A percentile compares a stretch with the other conserved stretches of the same genome.
Conservation (phyloP, 2,797 vertebrate genomes). For the Aldrovandia affinis region DNA sequence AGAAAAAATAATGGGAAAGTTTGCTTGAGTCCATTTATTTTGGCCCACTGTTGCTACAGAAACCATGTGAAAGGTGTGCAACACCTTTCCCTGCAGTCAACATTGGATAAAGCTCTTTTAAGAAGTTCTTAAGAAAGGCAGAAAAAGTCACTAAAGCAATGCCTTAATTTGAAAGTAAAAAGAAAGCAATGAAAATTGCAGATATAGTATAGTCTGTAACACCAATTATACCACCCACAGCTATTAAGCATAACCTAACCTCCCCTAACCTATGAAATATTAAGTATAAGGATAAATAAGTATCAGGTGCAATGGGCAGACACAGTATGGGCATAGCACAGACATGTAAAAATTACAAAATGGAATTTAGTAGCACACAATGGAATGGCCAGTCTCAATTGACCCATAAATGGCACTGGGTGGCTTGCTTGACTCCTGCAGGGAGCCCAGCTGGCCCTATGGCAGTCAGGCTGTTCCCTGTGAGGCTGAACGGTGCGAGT, state of each 20-base stretch:
- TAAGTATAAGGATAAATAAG: neutral
- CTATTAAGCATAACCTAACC: neutral
- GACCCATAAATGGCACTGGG: neutral
- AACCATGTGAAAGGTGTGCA: neutral
- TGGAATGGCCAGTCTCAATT: neutral
- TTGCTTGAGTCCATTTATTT: neutral
- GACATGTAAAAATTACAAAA: neutral
- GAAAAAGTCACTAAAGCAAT: neutral
- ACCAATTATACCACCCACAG: neutral
- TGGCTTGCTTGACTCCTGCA: neutral
- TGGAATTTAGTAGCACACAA: neutral
- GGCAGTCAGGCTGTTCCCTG: neutral
- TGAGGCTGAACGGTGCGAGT: neutral
- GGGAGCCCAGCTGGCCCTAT: neutral
- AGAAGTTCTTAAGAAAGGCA: neutral
- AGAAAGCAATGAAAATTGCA: neutral
- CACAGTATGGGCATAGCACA: neutral
- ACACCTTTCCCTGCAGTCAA: slow-evolving; percentile 9
- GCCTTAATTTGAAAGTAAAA: neutral
- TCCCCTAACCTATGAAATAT: neutral
- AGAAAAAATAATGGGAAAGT: neutral
- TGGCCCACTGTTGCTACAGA: neutral
- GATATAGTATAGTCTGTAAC: neutral
- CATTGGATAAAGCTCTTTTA: neutral
- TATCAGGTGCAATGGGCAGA: neutral